phyloP scores from a whole-genome alignment of 2,888 invertebrate genomes.

The Octodonta nipae region DNA sequence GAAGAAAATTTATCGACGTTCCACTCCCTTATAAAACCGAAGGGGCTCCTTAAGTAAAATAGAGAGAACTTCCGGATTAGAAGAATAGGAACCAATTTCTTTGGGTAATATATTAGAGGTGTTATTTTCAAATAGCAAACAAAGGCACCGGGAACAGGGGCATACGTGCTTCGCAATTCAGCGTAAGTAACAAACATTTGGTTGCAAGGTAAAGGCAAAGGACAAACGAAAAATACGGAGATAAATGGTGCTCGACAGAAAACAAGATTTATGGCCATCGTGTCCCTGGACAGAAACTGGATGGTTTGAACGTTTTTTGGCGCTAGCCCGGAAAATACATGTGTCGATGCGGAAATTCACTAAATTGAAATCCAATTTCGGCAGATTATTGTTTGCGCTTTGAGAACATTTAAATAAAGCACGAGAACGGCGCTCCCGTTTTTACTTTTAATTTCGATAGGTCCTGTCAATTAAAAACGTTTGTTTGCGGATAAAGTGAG shows the following conservation, averaged over 20 bases:
- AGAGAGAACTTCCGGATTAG: too few relatives aligned
- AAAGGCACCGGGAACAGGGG: too few relatives aligned
- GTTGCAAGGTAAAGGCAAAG: constrained; percentile 26
- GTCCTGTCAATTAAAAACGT: too few relatives aligned
- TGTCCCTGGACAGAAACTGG: constrained; percentile 13
- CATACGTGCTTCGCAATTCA: constrained; percentile 22
- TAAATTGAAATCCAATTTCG: too few relatives aligned
- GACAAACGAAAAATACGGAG: constrained; percentile 34
- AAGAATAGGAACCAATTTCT: constrained; percentile 12
- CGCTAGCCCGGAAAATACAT: constrained; percentile 30
- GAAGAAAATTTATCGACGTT: too few relatives aligned
- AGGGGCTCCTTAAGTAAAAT: too few relatives aligned
- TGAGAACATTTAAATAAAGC: too few relatives aligned
- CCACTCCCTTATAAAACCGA: too few relatives aligned
- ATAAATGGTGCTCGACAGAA: constrained; percentile 35
- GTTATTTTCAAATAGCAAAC: constrained; percentile 19
- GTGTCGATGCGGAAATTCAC: constrained; percentile 31
- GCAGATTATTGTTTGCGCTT: too few relatives aligned
- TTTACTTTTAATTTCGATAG: too few relatives aligned
- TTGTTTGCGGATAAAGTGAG: too few relatives aligned
- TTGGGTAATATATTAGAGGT: constrained; percentile 16
- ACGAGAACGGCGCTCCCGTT: too few relatives aligned
- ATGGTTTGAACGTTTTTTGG: constrained; percentile 17
- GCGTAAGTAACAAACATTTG: constrained; percentile 20
- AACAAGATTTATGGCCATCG: constrained; percentile 34